A percentile compares a stretch with the other conserved stretches of the same genome.
Evolutionary conservation across 2,797 vertebrate species (phyloP).

Genomic region (Onychomys arenicola): DNA sequence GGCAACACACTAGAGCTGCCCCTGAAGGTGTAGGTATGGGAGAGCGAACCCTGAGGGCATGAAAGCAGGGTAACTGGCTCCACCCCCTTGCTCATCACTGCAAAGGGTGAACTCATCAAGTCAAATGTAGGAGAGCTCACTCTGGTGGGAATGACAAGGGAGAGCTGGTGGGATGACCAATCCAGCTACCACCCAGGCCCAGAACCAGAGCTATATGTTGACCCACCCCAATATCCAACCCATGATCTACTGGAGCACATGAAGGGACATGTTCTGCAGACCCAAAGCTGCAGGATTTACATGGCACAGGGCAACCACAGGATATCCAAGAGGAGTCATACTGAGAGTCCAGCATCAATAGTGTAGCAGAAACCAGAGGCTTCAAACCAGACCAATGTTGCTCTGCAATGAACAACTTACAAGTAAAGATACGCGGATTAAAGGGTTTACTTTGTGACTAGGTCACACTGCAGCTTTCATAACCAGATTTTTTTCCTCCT

Average conservation of each 20-base stretch:
- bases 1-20: background rate
- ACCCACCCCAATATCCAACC: background rate
- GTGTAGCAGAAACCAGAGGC: background rate
- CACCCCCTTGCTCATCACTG: background rate
- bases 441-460: background rate
- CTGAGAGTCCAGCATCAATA: background rate
- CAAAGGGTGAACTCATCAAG: background rate
- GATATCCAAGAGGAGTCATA: background rate
- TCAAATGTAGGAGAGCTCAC: background rate
- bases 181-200: background rate
- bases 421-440: background rate
- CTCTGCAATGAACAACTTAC: background rate
- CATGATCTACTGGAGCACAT: background rate
- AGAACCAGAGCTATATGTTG: background rate
- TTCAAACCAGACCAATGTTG: background rate
- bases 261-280: background rate
- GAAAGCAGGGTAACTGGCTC: background rate
- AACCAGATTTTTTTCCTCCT: background rate
- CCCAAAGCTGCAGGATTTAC: background rate
- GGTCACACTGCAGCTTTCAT: background rate
- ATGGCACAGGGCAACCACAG: background rate
- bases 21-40: background rate
- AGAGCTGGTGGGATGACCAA: background rate
- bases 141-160: background rate
- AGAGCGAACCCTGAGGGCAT: background rate